Evolutionary conservation across 2,113 vertebrate genomes (phyloP).

Genomic region (Regulus satrapa): DNA sequence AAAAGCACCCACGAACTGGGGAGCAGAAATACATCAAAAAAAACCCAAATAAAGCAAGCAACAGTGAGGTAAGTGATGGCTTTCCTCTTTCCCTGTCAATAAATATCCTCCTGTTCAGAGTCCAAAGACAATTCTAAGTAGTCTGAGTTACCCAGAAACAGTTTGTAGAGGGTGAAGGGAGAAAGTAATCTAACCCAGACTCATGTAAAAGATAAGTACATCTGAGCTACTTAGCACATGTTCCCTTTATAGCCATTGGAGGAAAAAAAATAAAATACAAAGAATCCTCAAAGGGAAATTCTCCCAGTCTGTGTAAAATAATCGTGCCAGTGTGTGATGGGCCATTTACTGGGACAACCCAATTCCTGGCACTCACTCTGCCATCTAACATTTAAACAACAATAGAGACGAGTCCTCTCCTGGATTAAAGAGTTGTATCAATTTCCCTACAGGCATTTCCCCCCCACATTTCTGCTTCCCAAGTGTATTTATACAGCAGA

Average conservation of each 20-base stretch:
- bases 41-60: not conserved
- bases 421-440: not conserved
- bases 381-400: not conserved
- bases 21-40: not conserved
- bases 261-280: not conserved
- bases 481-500: not conserved
- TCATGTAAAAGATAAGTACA: not conserved
- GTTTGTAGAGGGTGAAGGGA: not conserved
- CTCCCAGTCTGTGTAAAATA: not conserved
- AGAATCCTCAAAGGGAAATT: not conserved
- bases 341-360: not conserved
- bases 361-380: not conserved
- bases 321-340: not conserved
- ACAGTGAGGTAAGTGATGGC: accelerated
- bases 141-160: not conserved
- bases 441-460: not conserved
- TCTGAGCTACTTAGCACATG: not conserved
- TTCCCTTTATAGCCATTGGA: not conserved
- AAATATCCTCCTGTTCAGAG: not conserved
- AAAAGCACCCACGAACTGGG: not conserved
- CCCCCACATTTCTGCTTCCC: not conserved
- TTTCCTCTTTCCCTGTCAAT: not conserved
- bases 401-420: not conserved
- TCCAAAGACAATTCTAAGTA: not conserved
- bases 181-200: not conserved